phyloP scores from a whole-genome alignment of 1,140 invertebrate species.

The Lepidurus couesii region DNA sequence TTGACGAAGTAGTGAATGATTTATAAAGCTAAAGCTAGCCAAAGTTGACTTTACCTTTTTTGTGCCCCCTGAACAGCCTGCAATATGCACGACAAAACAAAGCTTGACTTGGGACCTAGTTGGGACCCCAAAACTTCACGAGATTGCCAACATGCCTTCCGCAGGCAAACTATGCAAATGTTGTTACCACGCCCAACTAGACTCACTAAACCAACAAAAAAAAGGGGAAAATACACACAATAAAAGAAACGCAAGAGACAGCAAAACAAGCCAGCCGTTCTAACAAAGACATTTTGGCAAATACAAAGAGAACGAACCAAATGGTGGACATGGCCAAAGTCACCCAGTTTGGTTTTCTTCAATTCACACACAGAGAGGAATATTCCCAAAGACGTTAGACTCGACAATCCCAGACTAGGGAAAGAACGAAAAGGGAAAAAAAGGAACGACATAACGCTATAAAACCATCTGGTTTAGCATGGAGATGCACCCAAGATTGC shows the following conservation, averaged over 20 bases:
- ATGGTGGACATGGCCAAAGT: too few species aligned
- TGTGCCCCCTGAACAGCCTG: not conserved
- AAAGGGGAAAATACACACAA: not conserved
- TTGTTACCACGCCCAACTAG: not conserved
- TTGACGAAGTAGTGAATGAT: constrained; percentile 19
- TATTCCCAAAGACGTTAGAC: too few species aligned
- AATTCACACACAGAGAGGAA: too few species aligned
- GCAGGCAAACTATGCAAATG: constrained; percentile 14
- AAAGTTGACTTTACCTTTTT: not conserved
- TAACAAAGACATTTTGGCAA: not conserved
- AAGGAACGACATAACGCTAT: not conserved
- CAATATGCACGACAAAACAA: not conserved
- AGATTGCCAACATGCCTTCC: constrained; percentile 7
- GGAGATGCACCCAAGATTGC: constrained; percentile 1
- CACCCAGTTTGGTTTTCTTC: too few species aligned
- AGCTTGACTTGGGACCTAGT: not conserved
- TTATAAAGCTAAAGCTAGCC: not conserved
- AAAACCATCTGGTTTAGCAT: not conserved
- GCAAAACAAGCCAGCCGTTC: not conserved
- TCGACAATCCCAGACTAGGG: too few species aligned
- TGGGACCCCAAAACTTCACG: not conserved
- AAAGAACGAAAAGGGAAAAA: too few species aligned
- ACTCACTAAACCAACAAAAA: not conserved
- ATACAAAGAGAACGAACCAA: not conserved
- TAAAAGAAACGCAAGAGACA: not conserved